Evolutionary conservation across 2,888 invertebrate genomes (phyloP), one percentile per base, ranked within the genome.

Genomic region (Chymomyza fuscimana): DNA sequence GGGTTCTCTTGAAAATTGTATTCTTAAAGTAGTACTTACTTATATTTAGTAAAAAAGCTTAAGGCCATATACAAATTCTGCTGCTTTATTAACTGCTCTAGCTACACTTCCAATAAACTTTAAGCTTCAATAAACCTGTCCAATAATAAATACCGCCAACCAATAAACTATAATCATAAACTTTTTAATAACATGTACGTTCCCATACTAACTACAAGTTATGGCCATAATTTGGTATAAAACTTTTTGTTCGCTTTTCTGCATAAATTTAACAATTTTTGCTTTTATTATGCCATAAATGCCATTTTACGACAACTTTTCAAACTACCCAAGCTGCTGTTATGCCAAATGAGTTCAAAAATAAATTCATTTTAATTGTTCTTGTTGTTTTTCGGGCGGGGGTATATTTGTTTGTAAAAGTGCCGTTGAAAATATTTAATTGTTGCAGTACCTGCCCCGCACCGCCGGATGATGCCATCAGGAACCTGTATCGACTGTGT

Each of bases 291-390:
- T 12, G 12, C 4, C 40, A 15, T 46, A 12, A 46, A 46, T 12
- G 40, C 4, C 12, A 46, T 46, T 46, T 46, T 46, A 46, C 12
- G 40, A 46, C 12, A 46, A 46, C 12, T 46, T 46, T 46, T 46
- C 52, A 54, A 54, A 54, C 19, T 54, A 19, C 52, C 16, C 52
- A 19, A 1, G 16, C 19, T 63, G 85, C 85, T 82, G 85, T 83
- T 82, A 83, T 80, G 81, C 82, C 77, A 85, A 84, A 84, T 86
- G 83, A 81, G 84, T 76, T 78, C 72, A 82, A 76, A 81, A 84
- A 84, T 85, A 84, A 85, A 84, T 86, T 77, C 81, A 72, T 80
- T 82, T 83, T 86, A 83, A 86, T 84, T 85, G 80, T 79, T 81
- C 80, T 80, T 78, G 79, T 76, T 79, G 62, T 66, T 61, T 29